phyloP scores from a whole-genome alignment of 2,797 vertebrate genomes.

The Xerus rutilus region DNA sequence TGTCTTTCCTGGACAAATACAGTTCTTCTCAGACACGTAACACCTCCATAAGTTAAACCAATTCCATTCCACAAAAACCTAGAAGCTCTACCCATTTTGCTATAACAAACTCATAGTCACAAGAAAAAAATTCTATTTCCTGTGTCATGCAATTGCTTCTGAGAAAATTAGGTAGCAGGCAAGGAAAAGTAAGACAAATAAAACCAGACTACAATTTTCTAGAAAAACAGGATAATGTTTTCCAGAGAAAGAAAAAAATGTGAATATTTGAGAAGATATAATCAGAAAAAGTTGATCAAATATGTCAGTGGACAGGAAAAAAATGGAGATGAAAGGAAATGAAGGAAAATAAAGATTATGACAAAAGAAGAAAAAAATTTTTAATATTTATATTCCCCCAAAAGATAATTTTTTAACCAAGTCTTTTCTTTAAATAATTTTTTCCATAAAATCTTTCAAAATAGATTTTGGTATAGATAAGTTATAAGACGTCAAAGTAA shows the following conservation, averaged over 20 bases:
- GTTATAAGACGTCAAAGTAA: background rate
- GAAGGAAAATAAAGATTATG: background rate
- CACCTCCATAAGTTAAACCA: background rate
- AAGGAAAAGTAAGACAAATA: conserved; percentile 13
- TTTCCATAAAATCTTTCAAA: conserved; percentile 38
- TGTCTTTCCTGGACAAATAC: background rate
- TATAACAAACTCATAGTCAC: background rate
- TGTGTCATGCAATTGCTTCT: background rate
- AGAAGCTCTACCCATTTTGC: background rate
- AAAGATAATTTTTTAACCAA: background rate
- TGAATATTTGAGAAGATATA: background rate
- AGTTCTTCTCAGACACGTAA: background rate
- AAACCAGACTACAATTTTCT: background rate
- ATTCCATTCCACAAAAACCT: background rate
- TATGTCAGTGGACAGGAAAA: background rate
- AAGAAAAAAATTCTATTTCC: background rate
- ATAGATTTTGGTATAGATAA: background rate
- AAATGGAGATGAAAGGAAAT: background rate
- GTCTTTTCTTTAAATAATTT: background rate
- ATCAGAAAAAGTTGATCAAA: background rate
- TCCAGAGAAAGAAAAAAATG: background rate
- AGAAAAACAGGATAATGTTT: background rate
- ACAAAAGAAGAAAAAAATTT: background rate
- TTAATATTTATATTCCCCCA: background rate
- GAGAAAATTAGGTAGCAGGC: background rate